These are phyloP conservation scores for Galerucella calmariensis DNA, from an alignment of 2,888 invertebrate species.

Conservation along the genomic window DNA sequence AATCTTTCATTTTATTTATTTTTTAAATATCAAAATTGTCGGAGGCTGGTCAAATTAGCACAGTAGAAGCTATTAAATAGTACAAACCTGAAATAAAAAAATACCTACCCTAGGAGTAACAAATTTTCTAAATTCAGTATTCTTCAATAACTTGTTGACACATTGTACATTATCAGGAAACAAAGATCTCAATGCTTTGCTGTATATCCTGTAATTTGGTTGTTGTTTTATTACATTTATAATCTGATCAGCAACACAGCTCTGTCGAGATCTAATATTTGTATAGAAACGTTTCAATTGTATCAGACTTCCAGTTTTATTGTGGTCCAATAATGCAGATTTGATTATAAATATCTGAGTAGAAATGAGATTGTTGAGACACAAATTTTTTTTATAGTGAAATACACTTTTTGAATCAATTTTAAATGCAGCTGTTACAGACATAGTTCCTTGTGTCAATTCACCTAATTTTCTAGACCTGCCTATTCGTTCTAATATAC, in stretches of 20 bases:
- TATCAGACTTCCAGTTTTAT: slow-evolving; percentile 67
- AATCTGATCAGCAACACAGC: slow-evolving; percentile 68
- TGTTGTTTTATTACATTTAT: slow-evolving; percentile 68
- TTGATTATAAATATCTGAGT: slow-evolving; percentile 72
- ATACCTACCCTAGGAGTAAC: slow-evolving; percentile 64
- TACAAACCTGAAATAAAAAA: background rate
- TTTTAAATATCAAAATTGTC: no score
- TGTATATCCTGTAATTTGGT: slow-evolving; percentile 68
- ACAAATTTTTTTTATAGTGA: slow-evolving; percentile 73
- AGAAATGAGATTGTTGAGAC: slow-evolving; percentile 69
- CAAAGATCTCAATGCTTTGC: slow-evolving; percentile 65
- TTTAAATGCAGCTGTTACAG: slow-evolving; percentile 67
- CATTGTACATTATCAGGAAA: slow-evolving; percentile 56
- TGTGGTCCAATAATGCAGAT: slow-evolving; percentile 61
- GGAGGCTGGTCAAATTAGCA: no score
- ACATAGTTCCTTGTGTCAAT: slow-evolving; percentile 73
- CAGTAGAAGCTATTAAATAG: no score
- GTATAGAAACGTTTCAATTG: slow-evolving; percentile 74
- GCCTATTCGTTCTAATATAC: slow-evolving; percentile 80
- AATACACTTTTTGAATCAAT: slow-evolving; percentile 73
- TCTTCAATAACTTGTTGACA: slow-evolving; percentile 67
- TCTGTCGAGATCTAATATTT: slow-evolving; percentile 68
- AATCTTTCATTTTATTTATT: no score
- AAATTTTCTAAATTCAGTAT: slow-evolving; percentile 66
- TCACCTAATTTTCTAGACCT: slow-evolving; percentile 77